phyloP scores from a whole-genome alignment of 2,797 vertebrate species.

The Parambassis ranga region DNA sequence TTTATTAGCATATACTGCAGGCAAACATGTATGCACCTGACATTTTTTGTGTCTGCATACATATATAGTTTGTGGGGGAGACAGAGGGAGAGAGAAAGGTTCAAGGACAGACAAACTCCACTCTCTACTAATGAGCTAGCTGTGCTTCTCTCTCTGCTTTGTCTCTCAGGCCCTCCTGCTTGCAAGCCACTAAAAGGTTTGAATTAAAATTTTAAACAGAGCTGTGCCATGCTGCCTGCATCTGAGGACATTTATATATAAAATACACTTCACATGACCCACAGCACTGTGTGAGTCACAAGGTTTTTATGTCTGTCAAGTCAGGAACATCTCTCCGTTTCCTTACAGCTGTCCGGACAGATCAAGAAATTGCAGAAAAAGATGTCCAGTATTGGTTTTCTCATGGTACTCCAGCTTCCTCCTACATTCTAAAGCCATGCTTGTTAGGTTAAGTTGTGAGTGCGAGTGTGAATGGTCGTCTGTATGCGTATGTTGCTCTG shows the following conservation, averaged over 20 bases:
- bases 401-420: too few relatives aligned
- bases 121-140: conserved; percentile 67
- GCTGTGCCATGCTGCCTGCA: conserved; percentile 41
- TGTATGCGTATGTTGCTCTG: too few relatives aligned
- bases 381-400: neutral
- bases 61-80: neutral
- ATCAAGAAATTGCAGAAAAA: neutral
- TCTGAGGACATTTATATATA: conserved; percentile 70
- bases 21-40: neutral
- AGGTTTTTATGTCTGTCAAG: conserved; percentile 29
- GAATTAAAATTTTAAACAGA: conserved; percentile 80
- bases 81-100: conserved; percentile 9
- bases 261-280: conserved; percentile 47
- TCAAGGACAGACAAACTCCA: conserved; percentile 43
- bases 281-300: conserved; percentile 39
- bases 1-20: neutral
- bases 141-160: conserved; percentile 48
- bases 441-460: too few relatives aligned
- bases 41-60: neutral
- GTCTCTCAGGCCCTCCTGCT: conserved; percentile 68
- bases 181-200: conserved; percentile 79
- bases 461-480: too few relatives aligned
- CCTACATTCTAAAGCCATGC: too few relatives aligned
- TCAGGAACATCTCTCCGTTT: neutral
- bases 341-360: neutral